Evolutionary conservation across 2,888 invertebrate species (phyloP), one percentile per base, ranked within the genome.

Genomic region (Anorthoa munda): DNA sequence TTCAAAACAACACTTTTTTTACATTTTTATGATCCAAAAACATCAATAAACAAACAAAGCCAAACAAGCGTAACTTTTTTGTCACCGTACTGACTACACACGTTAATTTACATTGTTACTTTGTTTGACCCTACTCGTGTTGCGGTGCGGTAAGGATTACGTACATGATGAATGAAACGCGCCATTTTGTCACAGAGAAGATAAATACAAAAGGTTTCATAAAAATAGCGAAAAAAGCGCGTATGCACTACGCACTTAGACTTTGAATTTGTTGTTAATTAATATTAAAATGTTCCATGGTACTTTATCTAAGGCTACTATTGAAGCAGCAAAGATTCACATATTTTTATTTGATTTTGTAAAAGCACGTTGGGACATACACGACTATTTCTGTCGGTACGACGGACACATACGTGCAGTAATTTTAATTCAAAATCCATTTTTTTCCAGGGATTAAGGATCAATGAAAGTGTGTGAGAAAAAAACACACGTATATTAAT

Each of bases 91-190:
- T 55, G 72, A 64, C 66, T 72, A 70, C 72, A 74, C 64, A 79
- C 63, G 74, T 77, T 85, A 77, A 84, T 84, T 86, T 82, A 75
- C 72, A 71, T 81, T 82, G 78, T 83, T 79, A 81, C 77, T 81
- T 84, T 83, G 81, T 79, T 67, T 73, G 86, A 85, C 87, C 79
- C 83, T 84, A 86, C 82, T 79, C 75, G 23, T 81, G 85, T 85
- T 85, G 88, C 82, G 86, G 88, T 82, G 67, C 53, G 70, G 83
- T 86, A 75, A 82, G 90, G 90, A 89, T 90, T 90, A 90, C 87
- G 74, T 68, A 12, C 79, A 83, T 90, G 90, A 90, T 89, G 87
- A 89, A 90, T 90, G 90, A 90, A 88, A 85, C 75, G 72, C 73
- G 81, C 85, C 81, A 77, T 82, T 86, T 66, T 74, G 23, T 11